Evolutionary conservation across 2,113 vertebrate genomes (phyloP).

Genomic region (Leiothrix lutea): DNA sequence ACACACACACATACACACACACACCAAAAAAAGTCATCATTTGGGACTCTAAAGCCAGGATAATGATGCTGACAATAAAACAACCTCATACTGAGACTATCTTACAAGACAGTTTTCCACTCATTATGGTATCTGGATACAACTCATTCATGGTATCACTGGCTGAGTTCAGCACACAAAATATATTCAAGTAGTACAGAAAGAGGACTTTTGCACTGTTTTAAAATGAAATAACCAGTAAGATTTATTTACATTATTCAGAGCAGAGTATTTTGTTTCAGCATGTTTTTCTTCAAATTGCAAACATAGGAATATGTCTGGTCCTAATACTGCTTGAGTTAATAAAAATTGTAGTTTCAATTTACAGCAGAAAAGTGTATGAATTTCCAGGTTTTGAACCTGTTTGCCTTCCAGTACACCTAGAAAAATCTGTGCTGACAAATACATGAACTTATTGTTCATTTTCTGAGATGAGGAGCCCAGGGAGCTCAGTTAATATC

Average conservation of each 20-base stretch:
- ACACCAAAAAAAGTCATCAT: background rate
- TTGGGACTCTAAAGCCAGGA: background rate
- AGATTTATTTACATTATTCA: background rate
- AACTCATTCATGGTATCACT: background rate
- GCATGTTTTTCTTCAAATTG: background rate
- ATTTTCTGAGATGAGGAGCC: background rate
- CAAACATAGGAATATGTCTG: background rate
- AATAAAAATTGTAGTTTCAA: background rate
- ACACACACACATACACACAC: fast-evolving
- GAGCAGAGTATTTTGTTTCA: background rate
- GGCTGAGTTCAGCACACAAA: background rate
- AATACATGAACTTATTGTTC: background rate
- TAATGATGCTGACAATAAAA: background rate
- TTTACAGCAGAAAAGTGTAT: background rate
- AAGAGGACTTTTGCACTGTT: background rate
- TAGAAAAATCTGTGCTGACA: slow-evolving; percentile 9
- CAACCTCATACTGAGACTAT: background rate
- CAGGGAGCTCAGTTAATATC: background rate
- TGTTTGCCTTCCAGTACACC: background rate
- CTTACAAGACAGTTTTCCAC: background rate
- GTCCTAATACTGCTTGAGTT: background rate
- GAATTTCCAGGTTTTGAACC: background rate
- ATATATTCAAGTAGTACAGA: background rate
- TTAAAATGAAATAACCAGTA: background rate
- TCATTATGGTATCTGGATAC: background rate